Percentiles rank a stretch among this genome's conserved stretches.
Evolutionary conservation across 2,888 invertebrate species (phyloP).

Genomic region (Yponomeuta malinellus): DNA sequence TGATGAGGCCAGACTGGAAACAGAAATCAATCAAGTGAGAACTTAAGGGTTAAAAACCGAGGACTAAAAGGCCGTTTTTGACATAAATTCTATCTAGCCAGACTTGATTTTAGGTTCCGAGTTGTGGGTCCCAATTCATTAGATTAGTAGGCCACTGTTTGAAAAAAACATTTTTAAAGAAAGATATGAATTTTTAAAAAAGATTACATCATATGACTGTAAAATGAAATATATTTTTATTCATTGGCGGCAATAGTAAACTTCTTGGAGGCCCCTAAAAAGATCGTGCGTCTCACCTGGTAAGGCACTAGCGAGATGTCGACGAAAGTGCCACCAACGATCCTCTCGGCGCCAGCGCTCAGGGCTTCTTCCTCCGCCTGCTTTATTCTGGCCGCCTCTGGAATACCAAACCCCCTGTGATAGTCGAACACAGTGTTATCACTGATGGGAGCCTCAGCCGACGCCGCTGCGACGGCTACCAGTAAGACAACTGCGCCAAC

Average conservation of each 20-base stretch:
- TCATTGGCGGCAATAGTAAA: no score
- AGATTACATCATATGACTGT: no score
- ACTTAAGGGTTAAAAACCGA: no score
- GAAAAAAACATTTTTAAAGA: no score
- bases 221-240: no score
- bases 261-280: no score
- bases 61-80: no score
- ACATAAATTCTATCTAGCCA: no score
- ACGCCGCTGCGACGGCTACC: conserved; percentile 28
- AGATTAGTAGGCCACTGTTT: no score
- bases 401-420: conserved; percentile 42
- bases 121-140: no score
- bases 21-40: not conserved
- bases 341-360: conserved; percentile 26
- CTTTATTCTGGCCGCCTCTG: conserved; percentile 35
- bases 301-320: conserved; percentile 41
- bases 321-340: conserved; percentile 39
- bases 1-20: conserved; percentile 43
- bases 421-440: conserved; percentile 34
- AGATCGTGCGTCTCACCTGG: conserved; percentile 33
- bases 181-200: no score
- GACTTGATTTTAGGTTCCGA: no score
- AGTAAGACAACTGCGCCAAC: conserved; percentile 25
- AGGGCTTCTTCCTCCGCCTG: conserved; percentile 30
- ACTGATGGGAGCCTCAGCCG: conserved; percentile 25